These are phyloP conservation scores for Onthophagus taurus DNA, from an alignment of 1,140 invertebrate genomes.

Conservation along the genomic window DNA sequence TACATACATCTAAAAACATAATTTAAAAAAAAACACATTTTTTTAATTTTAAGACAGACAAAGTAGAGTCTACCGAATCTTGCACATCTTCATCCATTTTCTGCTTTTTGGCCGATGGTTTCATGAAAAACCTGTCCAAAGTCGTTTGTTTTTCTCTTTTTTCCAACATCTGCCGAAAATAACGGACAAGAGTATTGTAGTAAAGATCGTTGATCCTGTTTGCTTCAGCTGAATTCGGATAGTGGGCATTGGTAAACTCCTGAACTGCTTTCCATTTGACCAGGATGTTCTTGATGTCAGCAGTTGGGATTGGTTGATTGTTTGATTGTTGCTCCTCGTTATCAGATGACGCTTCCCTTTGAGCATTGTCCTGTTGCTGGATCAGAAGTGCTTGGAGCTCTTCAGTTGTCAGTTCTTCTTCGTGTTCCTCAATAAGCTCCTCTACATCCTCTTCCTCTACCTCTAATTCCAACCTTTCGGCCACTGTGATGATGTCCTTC, in stretches of 20 bases:
- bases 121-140: constrained; percentile 1
- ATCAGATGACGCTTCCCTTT: too few relatives aligned
- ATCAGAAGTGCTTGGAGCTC: too few relatives aligned
- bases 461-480: too few relatives aligned
- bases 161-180: constrained; percentile 1
- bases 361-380: too few relatives aligned
- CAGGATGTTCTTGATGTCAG: constrained; percentile 2
- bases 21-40: too few relatives aligned
- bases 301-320: not conserved
- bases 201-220: constrained; percentile 2
- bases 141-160: constrained; percentile 2
- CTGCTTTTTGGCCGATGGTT: constrained; percentile 2
- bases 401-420: too few relatives aligned
- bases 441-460: too few relatives aligned
- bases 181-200: constrained; percentile 1
- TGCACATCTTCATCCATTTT: constrained; percentile 1
- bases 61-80: constrained; percentile 1
- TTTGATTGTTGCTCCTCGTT: too few relatives aligned
- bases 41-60: constrained; percentile 1
- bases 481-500: too few relatives aligned
- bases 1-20: constrained; percentile 3
- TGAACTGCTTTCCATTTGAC: constrained; percentile 2
- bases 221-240: constrained; percentile 1
- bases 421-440: too few relatives aligned
- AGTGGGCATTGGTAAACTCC: constrained; percentile 2